Base-by-base conservation (phyloP, 2,797 vertebrate genomes). In the Tadarida brasiliensis region DNA sequence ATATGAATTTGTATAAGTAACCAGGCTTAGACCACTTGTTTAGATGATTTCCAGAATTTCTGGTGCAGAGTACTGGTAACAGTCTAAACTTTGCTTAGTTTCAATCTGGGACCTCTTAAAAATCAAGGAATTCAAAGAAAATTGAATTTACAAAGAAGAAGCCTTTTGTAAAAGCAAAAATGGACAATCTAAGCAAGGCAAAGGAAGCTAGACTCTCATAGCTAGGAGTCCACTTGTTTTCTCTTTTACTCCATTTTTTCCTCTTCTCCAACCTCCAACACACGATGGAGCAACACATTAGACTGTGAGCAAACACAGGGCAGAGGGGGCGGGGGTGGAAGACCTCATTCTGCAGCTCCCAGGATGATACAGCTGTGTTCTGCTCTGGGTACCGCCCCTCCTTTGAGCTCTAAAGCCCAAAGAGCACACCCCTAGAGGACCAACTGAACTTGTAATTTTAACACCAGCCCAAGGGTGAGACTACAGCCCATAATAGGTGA, bases 101-200 rank as follows among this genome's bases (percentile, higher is more conserved):
- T 76, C 26, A 20, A 33, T 19, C 5, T 11, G 39, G 47, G 94
- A 81, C 54, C 26, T 81, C 67, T 82, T 11, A 84, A 88, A 12
- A 71, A 8, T 68, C n/a, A 90, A 80, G 10, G 28, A 87, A 90
- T 71, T 28, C 10, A 24, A 78, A 65, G 30, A 94, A 71, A 95
- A 35, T 54, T 56, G 11, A 8, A 26, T 92, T 82, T 80, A 47
- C n/a, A 49, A 93, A 88, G n/a, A 35, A 88, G 86, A n/a, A 16
- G 0, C 3, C 19, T 91, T 78, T 83, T 30, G 68, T 51, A 26
- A 73, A 73, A 76, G 54, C 14, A 94, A 92, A 95, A 87, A 49
- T 17, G 7, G 44, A 22, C 82, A 91, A 65, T 67, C 39, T 54
- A 56, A 10, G 1, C 47, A 28, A 70, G 12, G 7, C 28, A 4